Percentiles rank a stretch among this genome's conserved stretches.
Conservation (phyloP, 1,140 invertebrate genomes). For the Drosophila sproati region DNA sequence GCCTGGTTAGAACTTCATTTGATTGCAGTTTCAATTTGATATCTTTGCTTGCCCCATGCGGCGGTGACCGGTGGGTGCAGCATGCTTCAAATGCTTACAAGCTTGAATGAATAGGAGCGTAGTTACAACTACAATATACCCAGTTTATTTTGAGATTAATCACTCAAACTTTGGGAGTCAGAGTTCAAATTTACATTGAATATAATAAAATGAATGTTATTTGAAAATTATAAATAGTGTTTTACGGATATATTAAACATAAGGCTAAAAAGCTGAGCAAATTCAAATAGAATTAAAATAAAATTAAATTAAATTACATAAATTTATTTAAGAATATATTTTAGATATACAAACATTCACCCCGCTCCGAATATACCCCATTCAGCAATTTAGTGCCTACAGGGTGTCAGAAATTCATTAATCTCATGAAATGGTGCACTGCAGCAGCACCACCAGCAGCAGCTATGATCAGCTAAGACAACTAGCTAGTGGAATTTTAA, state of each 20-base stretch:
- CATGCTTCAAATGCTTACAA: constrained; percentile 42
- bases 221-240: too few species aligned
- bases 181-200: too few species aligned
- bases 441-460: constrained; percentile 15
- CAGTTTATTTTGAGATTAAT: neutral
- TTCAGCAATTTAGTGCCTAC: neutral
- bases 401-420: constrained; percentile 30
- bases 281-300: too few species aligned
- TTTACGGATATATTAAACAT: too few species aligned
- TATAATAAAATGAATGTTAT: neutral
- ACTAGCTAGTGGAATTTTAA: constrained; percentile 43
- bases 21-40: constrained; percentile 46
- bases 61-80: constrained; percentile 40
- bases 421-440: constrained; percentile 41
- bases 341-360: too few species aligned
- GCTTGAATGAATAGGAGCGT: neutral
- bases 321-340: too few species aligned
- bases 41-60: constrained; percentile 40
- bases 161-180: neutral
- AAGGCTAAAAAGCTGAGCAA: too few species aligned
- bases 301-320: too few species aligned
- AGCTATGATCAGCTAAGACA: constrained; percentile 31
- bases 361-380: neutral
- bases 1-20: constrained; percentile 49
- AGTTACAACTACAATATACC: constrained; percentile 14